Evolutionary conservation across 2,113 vertebrate species (phyloP).

Genomic region (Pyxicephalus adspersus): DNA sequence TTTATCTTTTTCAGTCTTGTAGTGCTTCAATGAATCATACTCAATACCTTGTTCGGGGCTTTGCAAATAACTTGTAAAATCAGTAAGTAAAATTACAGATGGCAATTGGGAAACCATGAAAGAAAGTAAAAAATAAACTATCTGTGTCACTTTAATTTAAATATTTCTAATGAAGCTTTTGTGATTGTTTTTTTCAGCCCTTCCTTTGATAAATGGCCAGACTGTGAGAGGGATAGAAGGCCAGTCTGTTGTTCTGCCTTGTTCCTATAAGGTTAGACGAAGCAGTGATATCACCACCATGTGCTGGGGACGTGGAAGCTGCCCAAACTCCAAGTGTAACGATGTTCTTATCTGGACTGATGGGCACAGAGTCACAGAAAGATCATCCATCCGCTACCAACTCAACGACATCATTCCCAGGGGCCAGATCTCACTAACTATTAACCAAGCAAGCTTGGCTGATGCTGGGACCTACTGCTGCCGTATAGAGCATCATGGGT

Average conservation of each 20-base stretch:
- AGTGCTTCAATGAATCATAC: too few species aligned
- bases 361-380: conserved; percentile 33
- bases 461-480: conserved; percentile 82
- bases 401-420: conserved; percentile 57
- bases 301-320: conserved; percentile 75
- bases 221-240: conserved; percentile 67
- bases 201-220: background rate
- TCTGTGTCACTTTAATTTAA: too few species aligned
- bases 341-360: conserved; percentile 66
- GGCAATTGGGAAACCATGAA: background rate
- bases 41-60: too few species aligned
- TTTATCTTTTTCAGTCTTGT: too few species aligned
- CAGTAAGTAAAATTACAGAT: too few species aligned
- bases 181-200: conserved; percentile 6
- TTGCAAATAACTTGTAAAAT: too few species aligned
- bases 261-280: conserved; percentile 53
- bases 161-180: background rate
- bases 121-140: too few species aligned
- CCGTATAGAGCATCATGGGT: conserved; percentile 71
- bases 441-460: conserved; percentile 46
- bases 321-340: conserved; percentile 64
- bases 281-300: background rate
- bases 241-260: conserved; percentile 71
- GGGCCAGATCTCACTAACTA: conserved; percentile 78
- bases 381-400: conserved; percentile 60